phyloP scores from a whole-genome alignment of 2,113 vertebrate species.

The Pedetes capensis region DNA sequence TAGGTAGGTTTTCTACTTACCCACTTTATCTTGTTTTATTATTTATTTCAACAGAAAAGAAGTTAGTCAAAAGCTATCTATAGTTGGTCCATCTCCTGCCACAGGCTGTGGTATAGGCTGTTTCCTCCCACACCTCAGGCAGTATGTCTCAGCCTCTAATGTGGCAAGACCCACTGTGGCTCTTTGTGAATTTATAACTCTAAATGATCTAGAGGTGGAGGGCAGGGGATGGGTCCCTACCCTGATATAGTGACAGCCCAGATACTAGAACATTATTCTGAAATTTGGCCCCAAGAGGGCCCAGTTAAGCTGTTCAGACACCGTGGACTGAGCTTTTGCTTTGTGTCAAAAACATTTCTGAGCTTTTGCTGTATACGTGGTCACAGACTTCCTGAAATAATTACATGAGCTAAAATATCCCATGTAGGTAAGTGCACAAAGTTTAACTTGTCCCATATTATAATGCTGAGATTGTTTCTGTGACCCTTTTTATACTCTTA shows the following conservation, averaged over 20 bases:
- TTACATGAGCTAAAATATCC: not conserved
- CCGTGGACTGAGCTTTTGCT: not conserved
- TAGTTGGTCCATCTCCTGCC: constrained; percentile 22
- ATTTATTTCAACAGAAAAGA: not conserved
- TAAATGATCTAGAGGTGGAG: not conserved
- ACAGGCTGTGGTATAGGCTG: not conserved
- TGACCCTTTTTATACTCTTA: not conserved
- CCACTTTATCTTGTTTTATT: not conserved
- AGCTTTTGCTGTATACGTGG: not conserved
- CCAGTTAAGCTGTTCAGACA: not conserved
- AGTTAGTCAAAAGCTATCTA: constrained; percentile 59
- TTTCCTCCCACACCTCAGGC: not conserved
- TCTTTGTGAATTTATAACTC: not conserved
- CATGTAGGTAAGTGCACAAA: not conserved
- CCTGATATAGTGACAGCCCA: not conserved
- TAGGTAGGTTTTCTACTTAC: too few species aligned
- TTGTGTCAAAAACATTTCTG: not conserved
- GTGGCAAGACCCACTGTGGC: not conserved
- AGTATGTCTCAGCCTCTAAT: not conserved
- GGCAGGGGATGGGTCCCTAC: not conserved
- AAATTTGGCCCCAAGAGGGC: not conserved
- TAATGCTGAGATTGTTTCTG: not conserved
- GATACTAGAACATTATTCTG: not conserved
- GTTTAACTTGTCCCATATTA: not conserved
- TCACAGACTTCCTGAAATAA: not conserved